Conservation (phyloP, 2,888 invertebrate species). For the Blera fallax region DNA sequence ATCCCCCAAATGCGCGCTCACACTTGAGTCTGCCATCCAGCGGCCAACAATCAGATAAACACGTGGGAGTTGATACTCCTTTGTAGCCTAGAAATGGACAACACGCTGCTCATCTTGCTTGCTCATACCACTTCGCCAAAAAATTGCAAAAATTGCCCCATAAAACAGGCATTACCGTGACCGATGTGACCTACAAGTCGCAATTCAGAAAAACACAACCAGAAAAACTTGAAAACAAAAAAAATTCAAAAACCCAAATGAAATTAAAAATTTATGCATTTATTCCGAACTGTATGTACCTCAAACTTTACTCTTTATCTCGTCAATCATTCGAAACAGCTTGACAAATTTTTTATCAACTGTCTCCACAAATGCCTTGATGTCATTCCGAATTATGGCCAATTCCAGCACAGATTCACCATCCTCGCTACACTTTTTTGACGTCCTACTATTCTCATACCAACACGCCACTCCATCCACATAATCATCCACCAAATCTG, state of each 20-base stretch:
- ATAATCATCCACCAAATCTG: slow-evolving; percentile 80
- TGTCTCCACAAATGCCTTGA: slow-evolving; percentile 78
- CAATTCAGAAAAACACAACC: no score
- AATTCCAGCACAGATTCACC: slow-evolving; percentile 75
- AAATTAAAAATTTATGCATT: background rate
- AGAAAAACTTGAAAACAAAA: background rate
- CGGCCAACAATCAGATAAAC: no score
- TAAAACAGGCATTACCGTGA: no score
- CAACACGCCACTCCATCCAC: slow-evolving; percentile 80
- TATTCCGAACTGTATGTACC: background rate
- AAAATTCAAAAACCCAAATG: background rate
- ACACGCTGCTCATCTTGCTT: no score
- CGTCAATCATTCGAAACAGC: slow-evolving; percentile 79
- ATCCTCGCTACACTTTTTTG: slow-evolving; percentile 77
- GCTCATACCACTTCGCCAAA: no score
- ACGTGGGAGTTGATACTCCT: no score
- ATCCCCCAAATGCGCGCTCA: no score
- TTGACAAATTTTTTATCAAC: slow-evolving; percentile 79
- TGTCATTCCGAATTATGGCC: slow-evolving; percentile 79
- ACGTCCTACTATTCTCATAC: slow-evolving; percentile 78
- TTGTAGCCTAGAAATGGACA: no score
- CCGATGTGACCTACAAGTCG: no score
- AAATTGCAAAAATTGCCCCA: no score
- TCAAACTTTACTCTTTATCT: slow-evolving; percentile 76
- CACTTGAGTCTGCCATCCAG: no score